Conservation (phyloP, 2,113 vertebrate genomes). For the Grammomys surdaster region DNA sequence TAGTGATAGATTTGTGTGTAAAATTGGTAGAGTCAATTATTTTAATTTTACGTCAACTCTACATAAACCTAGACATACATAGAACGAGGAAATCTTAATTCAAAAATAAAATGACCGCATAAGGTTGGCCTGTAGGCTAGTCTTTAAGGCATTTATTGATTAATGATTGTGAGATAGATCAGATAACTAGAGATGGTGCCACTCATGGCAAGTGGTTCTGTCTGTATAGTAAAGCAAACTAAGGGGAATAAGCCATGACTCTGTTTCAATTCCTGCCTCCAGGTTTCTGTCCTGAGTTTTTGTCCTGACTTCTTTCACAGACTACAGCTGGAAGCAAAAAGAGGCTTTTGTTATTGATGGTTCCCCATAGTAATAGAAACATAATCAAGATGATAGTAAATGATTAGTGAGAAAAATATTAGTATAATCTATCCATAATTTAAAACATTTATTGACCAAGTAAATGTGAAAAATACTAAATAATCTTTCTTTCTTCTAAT, state of each 20-base stretch:
- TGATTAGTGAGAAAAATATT: not conserved
- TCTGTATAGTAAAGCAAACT: not conserved
- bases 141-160: not conserved
- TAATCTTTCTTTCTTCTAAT: not conserved
- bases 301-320: no score
- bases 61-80: not conserved
- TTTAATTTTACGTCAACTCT: not conserved
- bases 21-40: not conserved
- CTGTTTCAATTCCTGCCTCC: not conserved
- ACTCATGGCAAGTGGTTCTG: not conserved
- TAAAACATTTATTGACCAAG: not conserved
- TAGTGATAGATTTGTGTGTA: not conserved
- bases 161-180: not conserved
- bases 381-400: not conserved
- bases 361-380: not conserved
- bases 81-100: not conserved
- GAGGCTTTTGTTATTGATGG: no score
- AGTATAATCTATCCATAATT: not conserved
- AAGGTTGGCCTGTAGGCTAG: no score
- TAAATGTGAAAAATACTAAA: not conserved
- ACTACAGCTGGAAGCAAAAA: not conserved
- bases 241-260: not conserved
- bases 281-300: not conserved
- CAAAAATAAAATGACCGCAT: not conserved
- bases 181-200: not conserved